Base-by-base conservation (phyloP, 2,113 vertebrate species). In the Pycnonotus jocosus region DNA sequence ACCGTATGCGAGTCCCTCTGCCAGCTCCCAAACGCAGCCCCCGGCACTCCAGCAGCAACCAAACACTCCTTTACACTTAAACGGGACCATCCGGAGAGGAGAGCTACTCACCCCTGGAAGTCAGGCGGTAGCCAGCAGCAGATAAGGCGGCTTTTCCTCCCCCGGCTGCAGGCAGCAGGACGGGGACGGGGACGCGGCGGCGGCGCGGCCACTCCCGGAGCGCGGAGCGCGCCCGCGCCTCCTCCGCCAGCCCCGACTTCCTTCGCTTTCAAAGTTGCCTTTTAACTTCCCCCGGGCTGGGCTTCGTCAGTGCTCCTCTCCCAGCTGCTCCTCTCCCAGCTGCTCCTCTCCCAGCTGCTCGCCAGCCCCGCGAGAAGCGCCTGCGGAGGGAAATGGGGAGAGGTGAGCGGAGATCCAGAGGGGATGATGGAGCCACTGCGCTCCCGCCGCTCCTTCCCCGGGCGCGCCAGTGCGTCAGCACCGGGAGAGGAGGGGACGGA, bases 261-360 rank as follows among this genome's bases (percentile, higher is more conserved):
- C 93, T 89, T 23, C 47, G 54, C 37, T 6, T 30, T 27, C 28
- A 8, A 64, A 95, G 81, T 25, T 85, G 87, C 45, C 28, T 71
- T 45, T 71, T 73, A 28, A 25, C 58, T 82, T 74, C 50, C 25
- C 74, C 69, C 11, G 1, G 60, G 38, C 86, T 19, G 68, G 27
- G 40, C 58, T 56, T 10, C 3, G 0, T 58, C 79, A 3, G 51
- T 0, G 5, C 51, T n/a, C 2, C n/a, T 38, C 23, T 22, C 2
- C 40, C 28, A 5, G 45, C n/a, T 1, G 74, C 45, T 50, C 48
- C 48, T 50, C 48, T 50, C 48, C 12, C 54, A 21, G 54, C 31
- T 56, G 54, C 70, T 50, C 48, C 48, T 50, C 48, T 50, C 48
- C 12, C 54, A 21, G 54, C 31, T 56, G 54, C 70, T 54, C 12